Conservation (phyloP, 2,797 vertebrate species). For the Sciurus vulgaris region DNA sequence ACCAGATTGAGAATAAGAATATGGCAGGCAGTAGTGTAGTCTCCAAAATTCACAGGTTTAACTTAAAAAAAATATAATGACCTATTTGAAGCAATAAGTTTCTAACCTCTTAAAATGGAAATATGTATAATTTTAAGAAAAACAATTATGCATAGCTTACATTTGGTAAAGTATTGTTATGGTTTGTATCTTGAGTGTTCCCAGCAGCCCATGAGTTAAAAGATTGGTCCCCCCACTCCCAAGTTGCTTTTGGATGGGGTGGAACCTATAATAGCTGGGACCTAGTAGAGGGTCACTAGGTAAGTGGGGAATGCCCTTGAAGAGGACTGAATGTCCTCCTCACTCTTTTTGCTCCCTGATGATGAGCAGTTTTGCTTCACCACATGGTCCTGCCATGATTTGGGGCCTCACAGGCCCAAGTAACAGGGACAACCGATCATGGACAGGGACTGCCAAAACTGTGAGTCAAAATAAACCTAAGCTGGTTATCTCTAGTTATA, state of each 20-base stretch:
- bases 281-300: too few species aligned
- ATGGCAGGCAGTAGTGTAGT: background rate
- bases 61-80: background rate
- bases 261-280: too few species aligned
- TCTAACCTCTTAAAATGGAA: background rate
- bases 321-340: too few species aligned
- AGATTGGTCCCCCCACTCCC: too few species aligned
- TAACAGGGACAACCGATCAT: too few species aligned
- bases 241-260: too few species aligned
- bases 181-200: too few species aligned
- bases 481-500: background rate
- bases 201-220: background rate
- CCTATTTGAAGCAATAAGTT: background rate
- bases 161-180: background rate
- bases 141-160: background rate
- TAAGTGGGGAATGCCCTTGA: too few species aligned
- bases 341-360: background rate
- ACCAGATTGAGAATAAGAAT: background rate
- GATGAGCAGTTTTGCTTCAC: background rate
- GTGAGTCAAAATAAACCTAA: too few species aligned
- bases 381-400: too few species aligned
- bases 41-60: conserved; percentile 6
- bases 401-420: too few species aligned
- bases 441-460: too few species aligned
- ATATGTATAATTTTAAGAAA: background rate